Evolutionary conservation across 2,113 vertebrate genomes (phyloP).

Genomic region (Heloderma charlesbogerti): DNA sequence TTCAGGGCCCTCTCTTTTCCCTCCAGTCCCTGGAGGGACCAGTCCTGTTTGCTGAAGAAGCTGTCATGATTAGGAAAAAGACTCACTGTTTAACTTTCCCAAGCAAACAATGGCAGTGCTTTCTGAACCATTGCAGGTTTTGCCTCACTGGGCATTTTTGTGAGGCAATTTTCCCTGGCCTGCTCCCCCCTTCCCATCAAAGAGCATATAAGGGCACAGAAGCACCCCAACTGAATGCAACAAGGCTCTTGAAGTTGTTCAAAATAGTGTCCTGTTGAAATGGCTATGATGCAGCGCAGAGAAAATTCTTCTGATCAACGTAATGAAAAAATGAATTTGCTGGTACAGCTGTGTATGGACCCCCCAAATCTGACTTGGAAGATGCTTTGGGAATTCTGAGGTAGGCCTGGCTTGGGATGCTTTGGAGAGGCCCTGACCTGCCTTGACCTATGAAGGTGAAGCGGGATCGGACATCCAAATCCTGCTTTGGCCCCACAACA

Average conservation of each 20-base stretch:
- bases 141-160: not conserved
- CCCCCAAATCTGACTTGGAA: too few species aligned
- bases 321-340: not conserved
- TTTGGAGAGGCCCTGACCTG: too few species aligned
- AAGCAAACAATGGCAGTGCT: not conserved
- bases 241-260: not conserved
- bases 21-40: not conserved
- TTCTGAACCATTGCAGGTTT: not conserved
- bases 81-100: not conserved
- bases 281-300: not conserved
- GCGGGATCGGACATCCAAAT: too few species aligned
- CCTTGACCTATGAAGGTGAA: too few species aligned
- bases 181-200: too few species aligned
- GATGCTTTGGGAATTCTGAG: too few species aligned
- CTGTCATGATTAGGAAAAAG: not conserved
- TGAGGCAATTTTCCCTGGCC: not conserved
- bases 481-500: too few species aligned
- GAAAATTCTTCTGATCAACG: constrained; percentile 46
- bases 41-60: not conserved
- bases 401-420: too few species aligned
- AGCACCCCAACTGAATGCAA: not conserved
- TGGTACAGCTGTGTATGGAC: too few species aligned
- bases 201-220: not conserved
- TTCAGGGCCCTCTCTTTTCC: not conserved
- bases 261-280: not conserved